Evolutionary conservation across 2,113 vertebrate genomes (phyloP), one percentile per base, ranked within the genome.

Genomic region (Mustelus asterias): DNA sequence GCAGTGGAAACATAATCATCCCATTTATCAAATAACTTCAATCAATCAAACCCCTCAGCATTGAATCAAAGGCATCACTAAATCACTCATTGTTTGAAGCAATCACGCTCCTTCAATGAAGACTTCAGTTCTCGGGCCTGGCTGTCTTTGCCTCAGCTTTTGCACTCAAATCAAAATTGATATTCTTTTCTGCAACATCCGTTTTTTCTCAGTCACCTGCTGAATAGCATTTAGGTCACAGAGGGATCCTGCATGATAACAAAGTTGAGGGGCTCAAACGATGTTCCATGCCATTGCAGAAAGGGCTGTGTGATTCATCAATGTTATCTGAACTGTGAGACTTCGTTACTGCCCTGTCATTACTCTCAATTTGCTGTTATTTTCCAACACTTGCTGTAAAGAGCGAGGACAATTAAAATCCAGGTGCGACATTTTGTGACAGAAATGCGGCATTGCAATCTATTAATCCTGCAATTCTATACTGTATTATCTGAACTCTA

Each of bases 21-120:
- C 69, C 94, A 95, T 95, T 95, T 72, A 72, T 95, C 67, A 95
- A 95, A 48, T 26, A 24, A 95, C 41, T 70, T 24, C 65, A 70
- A 95, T 95, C 63, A 44, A 44, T 95, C 93, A 69, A 94, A 67
- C 67, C 9, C 22, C 67, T 72, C 93, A 72, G 24, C 33, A 37
- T 33, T 65, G 60, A 37, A 2, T 93, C 89, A 93, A 65, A 65
- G 29, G 9, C 16, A 37, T 65, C 89, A 65, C 89, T 29, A 65
- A 92, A 37, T 65, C 37, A 41, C 80, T 83, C 16, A 16, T 10
- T 33, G 88, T 60, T 37, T 93, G 89, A 93, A 93, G n/a, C 18
- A 93, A 67, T 93, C n/a, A 9, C 33, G 16, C 44, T 63, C 26
- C 89, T 11, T 67, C 20, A 65, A 33, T n/a, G 58, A 58, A 29